Evolutionary conservation across 2,888 invertebrate genomes (phyloP), one percentile per base, ranked within the genome.

Genomic region (Alloscopus bannaensis): DNA sequence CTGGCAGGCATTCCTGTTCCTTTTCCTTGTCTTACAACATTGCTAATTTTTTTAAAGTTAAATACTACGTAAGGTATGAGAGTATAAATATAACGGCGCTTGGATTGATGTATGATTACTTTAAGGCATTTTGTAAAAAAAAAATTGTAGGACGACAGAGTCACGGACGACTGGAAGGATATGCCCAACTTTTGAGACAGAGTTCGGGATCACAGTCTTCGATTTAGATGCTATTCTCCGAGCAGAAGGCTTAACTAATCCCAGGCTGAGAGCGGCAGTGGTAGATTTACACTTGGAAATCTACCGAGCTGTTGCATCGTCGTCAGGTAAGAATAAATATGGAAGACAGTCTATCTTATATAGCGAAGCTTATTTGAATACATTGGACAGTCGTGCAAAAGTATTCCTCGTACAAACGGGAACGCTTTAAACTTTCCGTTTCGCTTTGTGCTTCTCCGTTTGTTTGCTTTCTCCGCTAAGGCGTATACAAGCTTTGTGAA

Each of bases 251-350:
- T 55, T 84, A 59, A 59, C 47, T 68, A 75, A 83, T 81, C 81
- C 81, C n/a, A 60, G 60, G 64, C 73, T 84, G 11, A 59, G 81
- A 72, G 60, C 66, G 42, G 80, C 72, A 59, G 60, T 84, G 36
- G 64, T 84, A 79, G 81, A 83, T 83, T 81, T 84, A 64, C 84
- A 84, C 81, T 70, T 50, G 26, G 64, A 80, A 79, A 80, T 83
- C 55, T 60, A 79, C 72, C 78, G 66, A 57, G 68, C 81, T 82
- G 79, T 84, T 82, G 79, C 81, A 65, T 77, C 82, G 47, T 28
- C 52, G 29, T 57, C 55, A 59, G 66, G 66, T 66, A 75, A 47
- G 64, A 16, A 72, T 28, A 31, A 36, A 4, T 60, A 22, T 16
- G 55, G 29, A 16, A 52, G 36, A 60, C 3, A 36, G 40, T n/a